Evolutionary conservation across 2,888 invertebrate genomes (phyloP).

Genomic region (Troides oblongomaculatus): DNA sequence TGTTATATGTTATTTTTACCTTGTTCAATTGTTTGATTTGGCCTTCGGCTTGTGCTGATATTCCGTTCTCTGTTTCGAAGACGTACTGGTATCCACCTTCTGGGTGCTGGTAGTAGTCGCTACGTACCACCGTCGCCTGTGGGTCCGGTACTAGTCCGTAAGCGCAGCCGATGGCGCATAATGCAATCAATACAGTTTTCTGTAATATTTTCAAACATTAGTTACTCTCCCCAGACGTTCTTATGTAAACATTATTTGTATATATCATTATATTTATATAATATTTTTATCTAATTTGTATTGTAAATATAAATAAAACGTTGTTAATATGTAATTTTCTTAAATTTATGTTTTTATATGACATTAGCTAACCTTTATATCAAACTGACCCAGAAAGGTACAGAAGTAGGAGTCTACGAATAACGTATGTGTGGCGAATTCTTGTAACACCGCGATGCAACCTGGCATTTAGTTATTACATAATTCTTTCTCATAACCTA

Average conservation of each 20-base stretch:
- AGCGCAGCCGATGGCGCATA: constrained; percentile 45
- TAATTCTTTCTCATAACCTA: constrained; percentile 9
- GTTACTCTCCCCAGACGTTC: no score
- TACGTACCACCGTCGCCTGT: constrained; percentile 36
- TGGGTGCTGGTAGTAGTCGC: constrained; percentile 33
- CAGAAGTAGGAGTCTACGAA: constrained; percentile 3
- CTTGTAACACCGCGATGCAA: constrained; percentile 11
- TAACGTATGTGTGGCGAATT: constrained; percentile 11
- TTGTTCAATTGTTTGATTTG: constrained; percentile 51
- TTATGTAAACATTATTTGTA: no score
- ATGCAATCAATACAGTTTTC: constrained; percentile 47
- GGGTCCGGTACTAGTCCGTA: constrained; percentile 37
- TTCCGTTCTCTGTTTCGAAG: constrained; percentile 81
- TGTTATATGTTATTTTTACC: constrained; percentile 25
- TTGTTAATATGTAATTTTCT: no score
- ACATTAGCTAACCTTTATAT: constrained; percentile 13
- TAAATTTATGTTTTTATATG: neutral
- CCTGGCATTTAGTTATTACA: constrained; percentile 17
- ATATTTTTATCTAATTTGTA: no score
- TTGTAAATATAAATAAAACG: no score
- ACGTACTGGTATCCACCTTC: constrained; percentile 74
- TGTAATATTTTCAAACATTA: constrained; percentile 29
- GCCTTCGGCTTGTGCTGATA: constrained; percentile 74
- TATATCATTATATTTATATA: no score
- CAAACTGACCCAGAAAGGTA: constrained; percentile 10